A percentile compares a stretch with the other conserved stretches of the same genome.
Conservation (phyloP, 2,113 vertebrate species). For the Pipra filicauda region DNA sequence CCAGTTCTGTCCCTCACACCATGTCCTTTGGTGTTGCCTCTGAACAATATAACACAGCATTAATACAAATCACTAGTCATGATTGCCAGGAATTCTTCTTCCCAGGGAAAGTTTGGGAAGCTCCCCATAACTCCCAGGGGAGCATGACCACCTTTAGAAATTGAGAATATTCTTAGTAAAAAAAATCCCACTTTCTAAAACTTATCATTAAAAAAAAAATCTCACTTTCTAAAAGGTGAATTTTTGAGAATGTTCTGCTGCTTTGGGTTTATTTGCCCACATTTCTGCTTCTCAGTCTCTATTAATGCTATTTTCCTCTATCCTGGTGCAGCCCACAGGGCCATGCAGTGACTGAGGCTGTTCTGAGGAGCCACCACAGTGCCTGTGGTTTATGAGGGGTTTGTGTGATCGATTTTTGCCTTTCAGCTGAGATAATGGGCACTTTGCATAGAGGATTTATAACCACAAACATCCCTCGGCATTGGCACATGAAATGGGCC, state of each 20-base stretch:
- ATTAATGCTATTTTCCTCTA: fast-evolving
- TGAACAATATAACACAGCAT: fast-evolving
- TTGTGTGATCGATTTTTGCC: neutral
- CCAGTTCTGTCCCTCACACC: neutral
- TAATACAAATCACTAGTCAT: fast-evolving
- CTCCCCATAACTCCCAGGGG: fast-evolving
- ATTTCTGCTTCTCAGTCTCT: neutral
- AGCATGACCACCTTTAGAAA: fast-evolving
- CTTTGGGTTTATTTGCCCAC: fast-evolving
- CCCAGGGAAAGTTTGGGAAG: fast-evolving
- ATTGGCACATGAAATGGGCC: neutral
- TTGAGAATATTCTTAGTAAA: neutral
- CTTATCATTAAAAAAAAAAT: fast-evolving
- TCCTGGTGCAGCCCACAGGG: fast-evolving
- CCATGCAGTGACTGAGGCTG: neutral
- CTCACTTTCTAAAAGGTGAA: fast-evolving
- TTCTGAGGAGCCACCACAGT: neutral
- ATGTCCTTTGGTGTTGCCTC: fast-evolving
- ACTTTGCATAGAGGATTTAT: neutral
- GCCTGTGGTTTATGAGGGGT: neutral
- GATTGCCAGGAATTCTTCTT: fast-evolving
- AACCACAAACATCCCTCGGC: neutral
- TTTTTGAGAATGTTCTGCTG: neutral
- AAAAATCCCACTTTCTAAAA: fast-evolving
- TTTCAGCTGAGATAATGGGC: neutral